Conservation (phyloP, 2,113 vertebrate genomes). For the Xiphophorus hellerii region DNA sequence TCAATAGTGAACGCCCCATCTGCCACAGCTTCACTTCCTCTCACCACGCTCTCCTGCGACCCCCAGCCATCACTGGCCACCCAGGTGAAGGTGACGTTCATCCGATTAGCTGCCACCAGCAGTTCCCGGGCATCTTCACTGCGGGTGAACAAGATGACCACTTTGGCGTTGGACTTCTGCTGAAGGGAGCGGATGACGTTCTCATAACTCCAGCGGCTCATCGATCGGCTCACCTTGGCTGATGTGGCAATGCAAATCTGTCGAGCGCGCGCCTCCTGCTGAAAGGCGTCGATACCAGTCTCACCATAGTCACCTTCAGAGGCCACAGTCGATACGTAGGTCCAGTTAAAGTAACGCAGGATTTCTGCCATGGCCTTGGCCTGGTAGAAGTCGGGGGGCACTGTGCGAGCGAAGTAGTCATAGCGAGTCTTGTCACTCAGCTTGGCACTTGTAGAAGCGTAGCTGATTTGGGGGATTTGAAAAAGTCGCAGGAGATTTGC, state of each 20-base stretch:
- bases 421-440: slow-evolving; percentile 98
- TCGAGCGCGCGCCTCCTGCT: slow-evolving; percentile 93
- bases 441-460: slow-evolving; percentile 98
- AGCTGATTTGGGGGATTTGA: slow-evolving; percentile 99
- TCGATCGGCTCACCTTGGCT: slow-evolving; percentile 96
- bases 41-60: slow-evolving; percentile 94
- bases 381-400: slow-evolving; percentile 97
- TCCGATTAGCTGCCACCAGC: slow-evolving; percentile 88
- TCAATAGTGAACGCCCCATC: slow-evolving; percentile 97
- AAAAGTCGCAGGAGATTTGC: slow-evolving; percentile 97
- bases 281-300: slow-evolving; percentile 96
- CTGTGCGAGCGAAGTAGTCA: slow-evolving; percentile 95
- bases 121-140: slow-evolving; percentile 94
- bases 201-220: slow-evolving; percentile 90
- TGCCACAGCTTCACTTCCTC: slow-evolving; percentile 89
- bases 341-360: slow-evolving; percentile 98
- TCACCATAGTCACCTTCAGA: slow-evolving; percentile 97
- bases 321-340: slow-evolving; percentile 97
- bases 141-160: slow-evolving; percentile 93
- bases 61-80: slow-evolving; percentile 99
- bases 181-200: slow-evolving; percentile 90
- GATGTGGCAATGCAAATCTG: slow-evolving; percentile 98
- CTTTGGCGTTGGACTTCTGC: slow-evolving; percentile 94
- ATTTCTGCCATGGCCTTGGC: slow-evolving; percentile 99
- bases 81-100: slow-evolving; percentile 93